Percentiles rank a stretch among this genome's conserved stretches.
These are phyloP conservation scores for Cydia amplana DNA, from an alignment of 1,140 invertebrate species.

Conservation along the genomic window DNA sequence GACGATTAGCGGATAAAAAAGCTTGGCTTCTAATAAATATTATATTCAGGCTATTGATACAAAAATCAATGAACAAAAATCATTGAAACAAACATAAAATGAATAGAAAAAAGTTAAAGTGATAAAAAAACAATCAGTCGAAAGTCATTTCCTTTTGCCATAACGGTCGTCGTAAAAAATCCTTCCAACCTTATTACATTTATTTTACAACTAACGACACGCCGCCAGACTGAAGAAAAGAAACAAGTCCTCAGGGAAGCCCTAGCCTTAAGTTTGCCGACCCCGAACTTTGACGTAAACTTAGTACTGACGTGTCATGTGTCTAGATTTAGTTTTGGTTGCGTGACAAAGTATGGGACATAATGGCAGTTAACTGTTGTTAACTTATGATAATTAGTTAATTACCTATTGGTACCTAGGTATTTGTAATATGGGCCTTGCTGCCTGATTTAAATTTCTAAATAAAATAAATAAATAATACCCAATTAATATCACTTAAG, in stretches of 20 bases:
- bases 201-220: conserved; percentile 7
- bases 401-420: too few species aligned
- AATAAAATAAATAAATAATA: too few species aligned
- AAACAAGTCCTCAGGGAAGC: background rate
- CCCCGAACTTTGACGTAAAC: background rate
- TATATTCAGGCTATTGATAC: too few species aligned
- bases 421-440: too few species aligned
- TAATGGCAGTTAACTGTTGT: background rate
- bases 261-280: conserved; percentile 2
- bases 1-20: too few species aligned
- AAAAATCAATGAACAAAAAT: background rate
- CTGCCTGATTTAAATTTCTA: too few species aligned
- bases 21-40: too few species aligned
- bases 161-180: background rate
- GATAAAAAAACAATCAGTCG: background rate
- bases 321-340: background rate
- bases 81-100: background rate
- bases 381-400: too few species aligned
- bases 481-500: too few species aligned
- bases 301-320: background rate
- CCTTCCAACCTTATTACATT: background rate
- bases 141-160: conserved; percentile 6
- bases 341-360: background rate
- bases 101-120: too few species aligned
- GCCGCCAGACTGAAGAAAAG: background rate